Evolutionary conservation across 2,113 vertebrate genomes (phyloP).

Genomic region (Jacana jacana): DNA sequence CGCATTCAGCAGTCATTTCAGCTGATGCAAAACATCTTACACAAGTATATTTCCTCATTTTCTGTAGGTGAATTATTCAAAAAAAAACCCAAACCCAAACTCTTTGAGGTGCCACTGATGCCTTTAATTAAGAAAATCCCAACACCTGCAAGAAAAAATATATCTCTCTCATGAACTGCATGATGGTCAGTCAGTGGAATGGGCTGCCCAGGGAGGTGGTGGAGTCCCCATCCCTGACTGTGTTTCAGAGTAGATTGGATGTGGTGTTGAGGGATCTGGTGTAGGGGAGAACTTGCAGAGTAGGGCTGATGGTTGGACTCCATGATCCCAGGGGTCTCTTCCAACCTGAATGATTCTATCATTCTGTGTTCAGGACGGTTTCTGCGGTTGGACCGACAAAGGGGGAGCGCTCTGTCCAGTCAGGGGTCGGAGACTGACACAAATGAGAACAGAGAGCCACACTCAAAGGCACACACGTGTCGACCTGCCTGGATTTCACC

Average conservation of each 20-base stretch:
- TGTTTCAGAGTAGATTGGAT: too few relatives aligned
- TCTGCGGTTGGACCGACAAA: neutral
- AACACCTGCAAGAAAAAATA: neutral
- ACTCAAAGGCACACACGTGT: neutral
- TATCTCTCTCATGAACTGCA: too few relatives aligned
- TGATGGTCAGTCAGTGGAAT: accelerated
- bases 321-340: too few relatives aligned
- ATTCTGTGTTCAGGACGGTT: neutral
- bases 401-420: neutral
- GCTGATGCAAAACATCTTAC: neutral
- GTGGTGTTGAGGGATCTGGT: too few relatives aligned
- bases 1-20: neutral
- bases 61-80: neutral
- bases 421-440: neutral
- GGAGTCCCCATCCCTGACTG: too few relatives aligned
- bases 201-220: too few relatives aligned
- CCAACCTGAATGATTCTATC: too few relatives aligned
- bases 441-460: accelerated
- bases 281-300: too few relatives aligned
- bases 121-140: neutral
- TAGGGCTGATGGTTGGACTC: too few relatives aligned
- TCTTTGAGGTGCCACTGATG: too few relatives aligned
- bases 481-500: neutral
- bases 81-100: neutral
- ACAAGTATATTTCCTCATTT: neutral